A percentile compares a stretch with the other conserved stretches of the same genome.
Conservation (phyloP, 2,797 vertebrate species). For the Myotis findleyi region DNA sequence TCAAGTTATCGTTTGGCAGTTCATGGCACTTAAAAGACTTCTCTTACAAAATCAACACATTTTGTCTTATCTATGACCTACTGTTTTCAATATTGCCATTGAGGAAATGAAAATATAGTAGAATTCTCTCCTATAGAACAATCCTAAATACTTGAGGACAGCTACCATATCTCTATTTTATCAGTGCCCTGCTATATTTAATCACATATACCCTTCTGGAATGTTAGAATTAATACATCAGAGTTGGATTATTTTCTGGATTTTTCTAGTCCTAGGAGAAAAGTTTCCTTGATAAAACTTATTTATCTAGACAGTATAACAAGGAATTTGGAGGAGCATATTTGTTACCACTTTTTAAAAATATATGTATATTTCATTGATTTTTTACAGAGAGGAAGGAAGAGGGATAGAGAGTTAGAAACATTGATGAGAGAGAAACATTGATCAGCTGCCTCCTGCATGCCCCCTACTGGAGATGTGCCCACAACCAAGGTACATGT, state of each 20-base stretch:
- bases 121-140: neutral
- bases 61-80: neutral
- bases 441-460: too few species aligned
- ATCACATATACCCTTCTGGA: neutral
- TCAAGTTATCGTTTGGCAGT: neutral
- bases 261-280: neutral
- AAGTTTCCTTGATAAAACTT: neutral
- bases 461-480: too few species aligned
- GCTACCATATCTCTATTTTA: neutral
- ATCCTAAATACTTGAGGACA: neutral
- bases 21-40: neutral
- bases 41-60: neutral
- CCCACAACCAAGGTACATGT: too few species aligned
- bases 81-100: neutral
- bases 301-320: neutral
- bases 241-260: neutral
- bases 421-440: too few species aligned
- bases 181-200: neutral
- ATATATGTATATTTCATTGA: too few species aligned
- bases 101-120: neutral
- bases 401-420: too few species aligned
- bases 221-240: conserved; percentile 33
- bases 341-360: neutral
- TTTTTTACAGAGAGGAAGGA: too few species aligned
- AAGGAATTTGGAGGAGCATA: neutral